Conservation (phyloP, 2,888 invertebrate genomes). For the Amphipoea lucens region DNA sequence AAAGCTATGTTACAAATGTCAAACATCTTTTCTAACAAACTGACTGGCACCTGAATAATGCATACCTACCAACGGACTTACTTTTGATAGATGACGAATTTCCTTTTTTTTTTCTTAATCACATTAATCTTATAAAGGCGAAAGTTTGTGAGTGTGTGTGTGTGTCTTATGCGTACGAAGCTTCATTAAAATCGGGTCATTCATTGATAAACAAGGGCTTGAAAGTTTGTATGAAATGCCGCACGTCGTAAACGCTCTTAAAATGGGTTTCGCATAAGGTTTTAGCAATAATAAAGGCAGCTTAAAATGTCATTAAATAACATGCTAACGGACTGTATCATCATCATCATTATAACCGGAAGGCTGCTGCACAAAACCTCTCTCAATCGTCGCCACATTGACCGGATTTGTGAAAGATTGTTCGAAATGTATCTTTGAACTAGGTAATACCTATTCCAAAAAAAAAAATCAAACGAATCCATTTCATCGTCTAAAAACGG, state of each 20-base stretch:
- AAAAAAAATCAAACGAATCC: background rate
- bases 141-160: too few relatives aligned
- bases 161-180: too few relatives aligned
- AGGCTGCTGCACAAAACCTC: background rate
- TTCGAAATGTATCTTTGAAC: background rate
- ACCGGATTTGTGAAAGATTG: background rate
- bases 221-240: too few relatives aligned
- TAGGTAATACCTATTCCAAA: background rate
- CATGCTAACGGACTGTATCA: background rate
- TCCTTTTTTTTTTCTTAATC: background rate
- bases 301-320: background rate
- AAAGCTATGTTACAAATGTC: conserved; percentile 16
- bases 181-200: too few relatives aligned
- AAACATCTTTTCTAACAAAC: background rate
- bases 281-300: background rate
- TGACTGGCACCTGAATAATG: background rate
- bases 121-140: too few relatives aligned
- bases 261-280: background rate
- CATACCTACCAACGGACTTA: background rate
- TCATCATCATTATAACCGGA: background rate
- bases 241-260: too few relatives aligned
- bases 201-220: too few relatives aligned
- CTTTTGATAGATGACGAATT: background rate
- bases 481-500: background rate
- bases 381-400: background rate